These are phyloP conservation scores for Triplophysa yarkandensis DNA, from an alignment of 2,797 vertebrate species.

Conservation along the genomic window DNA sequence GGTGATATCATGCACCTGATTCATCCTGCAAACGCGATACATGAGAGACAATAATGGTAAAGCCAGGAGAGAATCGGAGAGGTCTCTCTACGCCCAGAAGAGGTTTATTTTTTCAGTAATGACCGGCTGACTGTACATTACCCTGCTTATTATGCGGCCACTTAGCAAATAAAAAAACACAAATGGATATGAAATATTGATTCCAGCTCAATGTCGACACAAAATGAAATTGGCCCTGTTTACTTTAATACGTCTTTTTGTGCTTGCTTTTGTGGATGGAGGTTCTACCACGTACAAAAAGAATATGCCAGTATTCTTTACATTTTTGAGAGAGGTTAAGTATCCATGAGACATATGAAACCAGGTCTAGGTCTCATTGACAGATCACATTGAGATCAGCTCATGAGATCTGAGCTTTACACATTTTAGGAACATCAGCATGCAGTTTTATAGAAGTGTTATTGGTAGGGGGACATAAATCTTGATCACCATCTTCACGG, in stretches of 20 bases:
- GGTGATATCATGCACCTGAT: slow-evolving; percentile 41
- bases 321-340: too few relatives aligned
- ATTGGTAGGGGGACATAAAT: background rate
- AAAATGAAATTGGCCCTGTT: background rate
- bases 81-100: background rate
- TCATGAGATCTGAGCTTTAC: background rate
- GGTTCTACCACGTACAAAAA: background rate
- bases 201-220: background rate
- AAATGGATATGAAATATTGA: slow-evolving; percentile 7
- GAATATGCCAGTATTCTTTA: background rate
- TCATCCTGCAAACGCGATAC: slow-evolving; percentile 17
- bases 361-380: background rate
- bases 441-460: background rate
- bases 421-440: background rate
- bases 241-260: background rate
- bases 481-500: background rate
- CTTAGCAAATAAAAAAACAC: background rate
- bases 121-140: slow-evolving; percentile 5
- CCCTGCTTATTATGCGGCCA: background rate
- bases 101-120: background rate
- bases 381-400: background rate
- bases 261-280: background rate
- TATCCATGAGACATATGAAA: too few relatives aligned
- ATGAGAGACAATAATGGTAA: slow-evolving; percentile 1
- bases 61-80: background rate